phyloP scores from a whole-genome alignment of 1,140 invertebrate species.

The Ceratosolen fusciceps region DNA sequence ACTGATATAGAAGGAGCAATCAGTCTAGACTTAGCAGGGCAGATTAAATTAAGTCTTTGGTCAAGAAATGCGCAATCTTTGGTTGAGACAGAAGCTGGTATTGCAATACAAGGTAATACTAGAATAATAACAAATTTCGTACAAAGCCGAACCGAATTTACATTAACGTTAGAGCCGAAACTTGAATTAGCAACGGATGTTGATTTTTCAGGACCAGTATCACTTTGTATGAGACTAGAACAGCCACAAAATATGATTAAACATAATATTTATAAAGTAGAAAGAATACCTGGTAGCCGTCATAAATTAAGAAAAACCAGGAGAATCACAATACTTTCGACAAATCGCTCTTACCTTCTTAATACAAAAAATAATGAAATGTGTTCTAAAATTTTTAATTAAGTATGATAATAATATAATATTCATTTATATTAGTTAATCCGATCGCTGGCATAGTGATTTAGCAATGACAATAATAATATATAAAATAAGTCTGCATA shows the following conservation, averaged over 20 bases:
- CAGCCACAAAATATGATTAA: constrained; percentile 79
- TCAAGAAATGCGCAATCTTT: constrained; percentile 87
- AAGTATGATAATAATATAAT: no score
- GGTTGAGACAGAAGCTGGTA: constrained; percentile 82
- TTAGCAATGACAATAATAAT: no score
- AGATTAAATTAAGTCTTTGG: constrained; percentile 90
- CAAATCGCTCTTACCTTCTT: constrained; percentile 81
- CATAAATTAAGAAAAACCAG: constrained; percentile 74
- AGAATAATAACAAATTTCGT: constrained; percentile 80
- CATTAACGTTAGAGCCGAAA: constrained; percentile 79
- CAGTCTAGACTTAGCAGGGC: constrained; percentile 87
- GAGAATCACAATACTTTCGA: constrained; percentile 62
- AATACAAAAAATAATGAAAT: constrained; percentile 87
- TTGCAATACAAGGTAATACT: constrained; percentile 79
- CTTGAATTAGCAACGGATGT: constrained; percentile 84
- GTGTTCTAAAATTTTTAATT: constrained; percentile 74
- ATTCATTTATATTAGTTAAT: no score
- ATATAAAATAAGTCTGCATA: no score
- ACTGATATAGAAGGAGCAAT: constrained; percentile 79
- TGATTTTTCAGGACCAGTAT: constrained; percentile 83
- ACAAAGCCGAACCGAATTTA: constrained; percentile 79
- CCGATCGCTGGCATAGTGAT: no score
- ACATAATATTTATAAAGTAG: constrained; percentile 78
- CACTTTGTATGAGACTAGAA: constrained; percentile 85
- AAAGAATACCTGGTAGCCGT: constrained; percentile 79